Evolutionary conservation across 2,888 invertebrate genomes (phyloP), one percentile per base, ranked within the genome.

Genomic region (Tuberolachnus salignus): DNA sequence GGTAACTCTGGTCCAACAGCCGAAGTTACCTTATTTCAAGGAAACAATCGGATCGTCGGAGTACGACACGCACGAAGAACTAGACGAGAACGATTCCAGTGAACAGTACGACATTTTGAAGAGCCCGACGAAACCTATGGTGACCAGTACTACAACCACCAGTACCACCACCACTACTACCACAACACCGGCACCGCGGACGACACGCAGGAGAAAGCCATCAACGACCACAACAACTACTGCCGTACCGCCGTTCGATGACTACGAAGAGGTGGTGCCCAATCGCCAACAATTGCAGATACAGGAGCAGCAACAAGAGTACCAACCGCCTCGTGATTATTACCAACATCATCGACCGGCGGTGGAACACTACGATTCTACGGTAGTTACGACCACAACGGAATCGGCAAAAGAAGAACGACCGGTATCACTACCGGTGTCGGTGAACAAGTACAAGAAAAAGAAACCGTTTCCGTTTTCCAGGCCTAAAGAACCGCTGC

Each of bases 111-210:
- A 71, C 21, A 53, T 72, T 10, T n/a, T 78, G 13, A 66, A 34
- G 26, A 72, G 51, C 14, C 72, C 78, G 26, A 69, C 26, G 34
- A 80, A 49, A 23, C 67, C 69, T n/a, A 59, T 67, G 78, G 64
- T 63, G 34, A 83, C 83, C 63, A 81, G 80, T 34, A 75, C 80
- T 26, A 64, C 81, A 63, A 34, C 81, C n/a, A 80, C 82, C 9
- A 83, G 81, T 14, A 80, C 84, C 81, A 83, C 83, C 13, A 80
- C 84, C 81, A 83, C 83, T 75, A 81, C 83, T 75, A 82, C 84
- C 72, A 82, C 82, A 16, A 80, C 81, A 34, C 55, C 80, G 26
- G 80, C 81, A 11, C 80, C 73, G 34, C 81, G 72, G n/a, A 55
- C 81, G 9, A 69, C 75, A 0, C 66, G 66, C 4, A 73, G 66